These are phyloP conservation scores for Hypercompe scribonia DNA, from an alignment of 2,888 invertebrate genomes.

Conservation along the genomic window DNA sequence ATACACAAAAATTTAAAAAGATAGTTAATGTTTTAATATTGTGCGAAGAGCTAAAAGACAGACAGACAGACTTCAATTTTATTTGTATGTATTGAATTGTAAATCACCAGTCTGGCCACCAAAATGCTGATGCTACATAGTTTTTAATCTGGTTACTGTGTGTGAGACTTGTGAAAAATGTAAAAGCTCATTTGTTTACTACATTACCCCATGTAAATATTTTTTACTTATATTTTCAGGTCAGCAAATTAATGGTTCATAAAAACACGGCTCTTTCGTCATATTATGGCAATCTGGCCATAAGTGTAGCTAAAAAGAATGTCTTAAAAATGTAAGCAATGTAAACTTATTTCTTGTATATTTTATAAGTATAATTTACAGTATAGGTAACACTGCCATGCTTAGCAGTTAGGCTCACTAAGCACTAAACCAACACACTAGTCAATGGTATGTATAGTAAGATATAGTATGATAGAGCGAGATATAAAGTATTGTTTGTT, in stretches of 20 bases:
- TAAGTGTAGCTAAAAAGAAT: slow-evolving; percentile 87
- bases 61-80: too few species aligned
- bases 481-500: neutral
- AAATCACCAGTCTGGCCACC: neutral
- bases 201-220: too few species aligned
- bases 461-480: neutral
- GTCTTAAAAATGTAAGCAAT: slow-evolving; percentile 86
- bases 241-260: slow-evolving; percentile 78
- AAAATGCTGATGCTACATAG: neutral
- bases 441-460: too few species aligned
- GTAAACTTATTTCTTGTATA: slow-evolving; percentile 3
- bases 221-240: slow-evolving; percentile 66
- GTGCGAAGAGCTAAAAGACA: too few species aligned
- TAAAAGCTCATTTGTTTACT: neutral
- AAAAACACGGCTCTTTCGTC: slow-evolving; percentile 78
- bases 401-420: too few species aligned
- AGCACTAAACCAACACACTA: too few species aligned
- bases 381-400: too few species aligned
- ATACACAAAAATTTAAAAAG: too few species aligned
- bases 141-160: neutral
- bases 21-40: too few species aligned
- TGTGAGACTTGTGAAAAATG: neutral
- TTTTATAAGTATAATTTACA: too few species aligned
- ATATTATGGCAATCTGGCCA: slow-evolving; percentile 85
- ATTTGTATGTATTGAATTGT: too few species aligned